Evolutionary conservation across 2,888 invertebrate species (phyloP).

Genomic region (Idaea biselata): DNA sequence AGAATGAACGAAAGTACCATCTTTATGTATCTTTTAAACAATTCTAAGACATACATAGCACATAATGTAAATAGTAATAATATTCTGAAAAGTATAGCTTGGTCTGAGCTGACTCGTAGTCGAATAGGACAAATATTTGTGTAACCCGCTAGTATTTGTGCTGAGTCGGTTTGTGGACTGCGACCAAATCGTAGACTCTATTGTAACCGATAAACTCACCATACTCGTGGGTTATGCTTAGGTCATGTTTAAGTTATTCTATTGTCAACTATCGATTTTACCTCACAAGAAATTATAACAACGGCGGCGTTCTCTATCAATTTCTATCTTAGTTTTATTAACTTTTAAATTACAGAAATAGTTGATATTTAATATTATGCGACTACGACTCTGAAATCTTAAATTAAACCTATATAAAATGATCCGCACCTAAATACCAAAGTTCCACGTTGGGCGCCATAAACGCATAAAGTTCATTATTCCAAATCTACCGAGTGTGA

Average conservation of each 20-base stretch:
- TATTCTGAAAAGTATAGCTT: not conserved
- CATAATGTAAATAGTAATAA: not conserved
- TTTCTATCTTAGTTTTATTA: not conserved
- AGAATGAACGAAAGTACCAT: not conserved
- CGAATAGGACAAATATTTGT: not conserved
- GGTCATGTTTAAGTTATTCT: not conserved
- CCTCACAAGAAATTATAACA: not conserved
- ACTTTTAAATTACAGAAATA: not conserved
- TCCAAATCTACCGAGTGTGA: slow-evolving; percentile 5
- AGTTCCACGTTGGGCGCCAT: slow-evolving; percentile 25
- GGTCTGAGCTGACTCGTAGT: not conserved
- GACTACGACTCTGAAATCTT: not conserved
- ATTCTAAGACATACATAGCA: not conserved
- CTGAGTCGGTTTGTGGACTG: slow-evolving; percentile 19
- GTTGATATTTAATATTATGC: not conserved
- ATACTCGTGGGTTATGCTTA: not conserved
- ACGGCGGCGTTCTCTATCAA: not conserved
- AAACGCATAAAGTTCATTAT: slow-evolving; percentile 25
- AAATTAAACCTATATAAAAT: slow-evolving; percentile 9
- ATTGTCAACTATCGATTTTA: not conserved
- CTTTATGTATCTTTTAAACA: not conserved
- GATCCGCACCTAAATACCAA: not conserved
- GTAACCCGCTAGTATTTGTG: slow-evolving; percentile 21
- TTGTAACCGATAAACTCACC: not conserved
- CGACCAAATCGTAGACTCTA: slow-evolving; percentile 15